Evolutionary conservation across 2,888 invertebrate species (phyloP).

Genomic region (Drepana falcataria): DNA sequence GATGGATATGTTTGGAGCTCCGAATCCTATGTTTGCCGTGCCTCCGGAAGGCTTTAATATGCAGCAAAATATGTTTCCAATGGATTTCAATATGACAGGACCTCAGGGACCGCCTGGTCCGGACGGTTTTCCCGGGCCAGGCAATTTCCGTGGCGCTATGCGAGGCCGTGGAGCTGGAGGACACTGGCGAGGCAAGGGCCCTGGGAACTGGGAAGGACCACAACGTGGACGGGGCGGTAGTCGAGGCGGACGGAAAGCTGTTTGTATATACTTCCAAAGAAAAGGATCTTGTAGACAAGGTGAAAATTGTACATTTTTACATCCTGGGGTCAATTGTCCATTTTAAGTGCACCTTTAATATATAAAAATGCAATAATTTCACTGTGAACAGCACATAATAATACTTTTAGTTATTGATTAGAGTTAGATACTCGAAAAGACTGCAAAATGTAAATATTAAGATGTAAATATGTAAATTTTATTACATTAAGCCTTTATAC

Average conservation of each 20-base stretch:
- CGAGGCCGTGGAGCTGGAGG: slow-evolving; percentile 73
- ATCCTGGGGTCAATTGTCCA: slow-evolving; percentile 84
- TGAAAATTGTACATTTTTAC: slow-evolving; percentile 89
- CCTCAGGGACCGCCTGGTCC: slow-evolving; percentile 51
- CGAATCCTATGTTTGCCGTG: slow-evolving; percentile 23
- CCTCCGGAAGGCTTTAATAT: slow-evolving; percentile 62
- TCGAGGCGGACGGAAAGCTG: slow-evolving; percentile 75
- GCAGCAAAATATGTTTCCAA: slow-evolving; percentile 71
- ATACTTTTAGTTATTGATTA: slow-evolving; percentile 13
- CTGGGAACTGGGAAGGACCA: slow-evolving; percentile 68
- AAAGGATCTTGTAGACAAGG: slow-evolving; percentile 90
- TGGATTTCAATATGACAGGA: slow-evolving; percentile 72
- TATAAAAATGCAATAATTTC: neutral
- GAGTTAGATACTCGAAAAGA: slow-evolving; percentile 39
- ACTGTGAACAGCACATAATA: neutral
- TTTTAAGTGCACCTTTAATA: slow-evolving; percentile 32
- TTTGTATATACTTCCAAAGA: slow-evolving; percentile 88
- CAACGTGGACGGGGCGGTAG: slow-evolving; percentile 69
- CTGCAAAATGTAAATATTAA: slow-evolving; percentile 44
- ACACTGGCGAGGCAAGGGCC: slow-evolving; percentile 72
- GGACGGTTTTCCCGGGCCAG: slow-evolving; percentile 54
- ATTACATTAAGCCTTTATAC: neutral
- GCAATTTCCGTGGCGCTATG: slow-evolving; percentile 76
- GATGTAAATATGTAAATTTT: slow-evolving; percentile 30
- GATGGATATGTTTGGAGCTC: slow-evolving; percentile 33